Evolutionary conservation across 2,888 invertebrate species (phyloP), one percentile per base, ranked within the genome.

Genomic region (Caenorhabditis sp.): DNA sequence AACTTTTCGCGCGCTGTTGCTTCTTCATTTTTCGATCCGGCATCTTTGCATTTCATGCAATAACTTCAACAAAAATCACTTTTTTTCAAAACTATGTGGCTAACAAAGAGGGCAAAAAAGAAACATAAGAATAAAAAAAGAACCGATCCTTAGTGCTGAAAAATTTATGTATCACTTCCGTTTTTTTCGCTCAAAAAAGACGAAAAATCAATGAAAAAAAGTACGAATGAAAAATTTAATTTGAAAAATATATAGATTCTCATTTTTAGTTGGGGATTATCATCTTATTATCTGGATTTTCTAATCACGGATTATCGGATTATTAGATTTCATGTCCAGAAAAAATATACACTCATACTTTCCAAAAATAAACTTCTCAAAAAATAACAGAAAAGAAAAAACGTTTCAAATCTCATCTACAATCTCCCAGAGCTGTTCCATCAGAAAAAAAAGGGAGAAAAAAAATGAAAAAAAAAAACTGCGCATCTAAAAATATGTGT

Each of bases 1-100:
- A 73, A 52, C 66, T 66, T 31, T 69, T 67, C 50, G 73, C 73
- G 23, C 73, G 27, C 27, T 73, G 69, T 59, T 73, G 73, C 56
- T 68, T 67, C 14, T 67, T 70, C 59, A 71, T 67, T 36, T 58
- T 58, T 58, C 23, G 56, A 27, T 56, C 27, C 17, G 21, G 27
- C 27, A 21, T 56, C 21, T 52, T 52, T 52, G 52, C 23, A 20
- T 52, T 21, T 21, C 8, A 7, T 50, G 10, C 20, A 10, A 7
- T 50, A 5, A 3, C 10, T 10, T 5, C 20, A 4, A n/a, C 3
- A n/a, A 50, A 20, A 50, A 50, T 10, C 17, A n/a, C 50, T 4
- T 36, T 36, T n/a, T n/a, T n/a, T n/a, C n/a, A n/a, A n/a, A n/a
- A n/a, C n/a, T n/a, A n/a, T n/a, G n/a, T n/a, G n/a, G n/a, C n/a